Conservation (phyloP, 1,140 invertebrate genomes). For the Drosophila triauraria region DNA sequence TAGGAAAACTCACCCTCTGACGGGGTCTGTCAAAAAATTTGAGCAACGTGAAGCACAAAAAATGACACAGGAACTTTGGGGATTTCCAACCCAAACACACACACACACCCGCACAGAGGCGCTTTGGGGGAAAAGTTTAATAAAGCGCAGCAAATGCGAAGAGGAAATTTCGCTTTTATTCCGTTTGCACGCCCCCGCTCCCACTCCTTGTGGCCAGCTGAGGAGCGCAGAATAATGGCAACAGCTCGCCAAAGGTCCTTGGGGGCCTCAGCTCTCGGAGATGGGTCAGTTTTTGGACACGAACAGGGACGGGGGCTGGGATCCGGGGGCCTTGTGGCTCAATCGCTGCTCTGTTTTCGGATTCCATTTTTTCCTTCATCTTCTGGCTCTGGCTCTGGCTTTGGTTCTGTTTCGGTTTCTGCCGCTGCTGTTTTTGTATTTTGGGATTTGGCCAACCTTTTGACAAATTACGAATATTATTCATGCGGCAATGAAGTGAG, state of each 20-base stretch:
- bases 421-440: conserved; percentile 65
- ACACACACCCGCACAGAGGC: neutral
- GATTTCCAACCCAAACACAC: conserved; percentile 54
- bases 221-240: conserved; percentile 77
- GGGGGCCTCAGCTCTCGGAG: conserved; percentile 30
- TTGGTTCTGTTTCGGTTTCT: conserved; percentile 11
- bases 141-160: conserved; percentile 82
- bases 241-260: conserved; percentile 82
- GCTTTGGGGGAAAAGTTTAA: conserved; percentile 64
- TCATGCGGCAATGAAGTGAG: conserved; percentile 82
- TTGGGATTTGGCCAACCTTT: conserved; percentile 83
- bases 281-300: conserved; percentile 49
- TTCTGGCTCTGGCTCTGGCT: conserved; percentile 22
- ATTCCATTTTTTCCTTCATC: conserved; percentile 56
- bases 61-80: conserved; percentile 82
- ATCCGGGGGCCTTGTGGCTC: conserved; percentile 51
- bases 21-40: conserved; percentile 74
- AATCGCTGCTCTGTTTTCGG: conserved; percentile 76
- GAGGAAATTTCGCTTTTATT: conserved; percentile 81
- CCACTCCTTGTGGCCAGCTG: conserved; percentile 51
- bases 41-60: conserved; percentile 60
- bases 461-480: conserved; percentile 85
- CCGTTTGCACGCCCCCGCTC: conserved; percentile 14
- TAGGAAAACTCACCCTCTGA: conserved; percentile 52
- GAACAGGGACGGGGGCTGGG: conserved; percentile 5